These are phyloP conservation scores for Odontamblyopus lacepedii DNA, from an alignment of 2,797 vertebrate species.

Conservation along the genomic window DNA sequence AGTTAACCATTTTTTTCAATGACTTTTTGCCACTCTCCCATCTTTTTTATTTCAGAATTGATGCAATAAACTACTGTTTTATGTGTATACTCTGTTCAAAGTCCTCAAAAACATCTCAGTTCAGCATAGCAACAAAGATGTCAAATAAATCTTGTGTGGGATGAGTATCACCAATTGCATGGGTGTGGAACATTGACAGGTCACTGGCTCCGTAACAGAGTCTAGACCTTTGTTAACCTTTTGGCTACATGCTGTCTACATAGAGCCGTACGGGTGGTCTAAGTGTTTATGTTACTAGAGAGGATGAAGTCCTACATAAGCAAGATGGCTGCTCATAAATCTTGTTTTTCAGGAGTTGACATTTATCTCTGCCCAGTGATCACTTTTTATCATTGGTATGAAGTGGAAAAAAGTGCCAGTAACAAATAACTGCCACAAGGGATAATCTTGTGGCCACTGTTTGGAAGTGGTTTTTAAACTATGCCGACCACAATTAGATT, in stretches of 20 bases:
- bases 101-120: not conserved
- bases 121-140: not conserved
- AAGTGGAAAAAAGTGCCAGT: slow-evolving; percentile 20
- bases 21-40: not conserved
- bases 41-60: too few species aligned
- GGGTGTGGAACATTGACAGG: slow-evolving; percentile 19
- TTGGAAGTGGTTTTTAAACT: slow-evolving; percentile 1
- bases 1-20: not conserved
- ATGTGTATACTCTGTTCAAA: not conserved
- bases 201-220: slow-evolving; percentile 38
- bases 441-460: slow-evolving; percentile 8
- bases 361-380: slow-evolving; percentile 32
- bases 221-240: slow-evolving; percentile 21
- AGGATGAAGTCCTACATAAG: slow-evolving; percentile 39
- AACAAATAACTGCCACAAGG: slow-evolving; percentile 8
- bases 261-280: slow-evolving; percentile 51
- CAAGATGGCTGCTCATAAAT: slow-evolving; percentile 43
- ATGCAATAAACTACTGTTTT: not conserved
- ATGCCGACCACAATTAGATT: not conserved
- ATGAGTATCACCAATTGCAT: slow-evolving; percentile 23
- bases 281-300: slow-evolving; percentile 54
- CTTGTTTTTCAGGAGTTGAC: slow-evolving; percentile 27
- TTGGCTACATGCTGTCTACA: slow-evolving; percentile 30
- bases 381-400: slow-evolving; percentile 4
- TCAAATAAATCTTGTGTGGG: slow-evolving; percentile 8